These are phyloP conservation scores for Myzus persicae DNA, from an alignment of 1,140 invertebrate genomes.

Conservation along the genomic window DNA sequence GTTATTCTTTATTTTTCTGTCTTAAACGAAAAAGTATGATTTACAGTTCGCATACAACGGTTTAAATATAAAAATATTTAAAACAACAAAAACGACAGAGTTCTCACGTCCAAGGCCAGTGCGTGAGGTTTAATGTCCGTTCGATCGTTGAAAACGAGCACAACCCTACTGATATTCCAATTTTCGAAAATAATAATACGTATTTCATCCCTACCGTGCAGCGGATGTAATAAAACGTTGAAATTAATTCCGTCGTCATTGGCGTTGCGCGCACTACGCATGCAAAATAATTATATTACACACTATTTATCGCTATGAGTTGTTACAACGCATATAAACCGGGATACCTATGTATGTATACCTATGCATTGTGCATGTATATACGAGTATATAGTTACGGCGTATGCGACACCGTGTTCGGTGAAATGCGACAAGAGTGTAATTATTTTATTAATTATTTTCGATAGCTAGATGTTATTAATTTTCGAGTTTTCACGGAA, in stretches of 20 bases:
- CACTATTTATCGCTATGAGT: background rate
- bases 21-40: no score
- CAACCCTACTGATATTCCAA: background rate
- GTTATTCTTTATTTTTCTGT: no score
- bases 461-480: background rate
- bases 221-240: background rate
- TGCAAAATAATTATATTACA: background rate
- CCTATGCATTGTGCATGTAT: no score
- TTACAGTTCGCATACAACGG: no score
- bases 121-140: no score
- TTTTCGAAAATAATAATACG: background rate
- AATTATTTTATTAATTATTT: constrained; percentile 22
- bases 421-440: background rate
- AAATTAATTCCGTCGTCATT: constrained; percentile 9
- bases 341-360: background rate
- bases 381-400: no score
- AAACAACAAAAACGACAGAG: no score
- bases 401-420: background rate
- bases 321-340: background rate
- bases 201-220: background rate
- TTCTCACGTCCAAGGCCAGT: no score
- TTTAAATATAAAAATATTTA: no score
- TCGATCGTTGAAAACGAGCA: no score
- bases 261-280: no score
- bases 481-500: background rate